Percentiles rank a stretch among this genome's conserved stretches.
Evolutionary conservation across 2,113 vertebrate genomes (phyloP).

Genomic region (Hippocampus comes): DNA sequence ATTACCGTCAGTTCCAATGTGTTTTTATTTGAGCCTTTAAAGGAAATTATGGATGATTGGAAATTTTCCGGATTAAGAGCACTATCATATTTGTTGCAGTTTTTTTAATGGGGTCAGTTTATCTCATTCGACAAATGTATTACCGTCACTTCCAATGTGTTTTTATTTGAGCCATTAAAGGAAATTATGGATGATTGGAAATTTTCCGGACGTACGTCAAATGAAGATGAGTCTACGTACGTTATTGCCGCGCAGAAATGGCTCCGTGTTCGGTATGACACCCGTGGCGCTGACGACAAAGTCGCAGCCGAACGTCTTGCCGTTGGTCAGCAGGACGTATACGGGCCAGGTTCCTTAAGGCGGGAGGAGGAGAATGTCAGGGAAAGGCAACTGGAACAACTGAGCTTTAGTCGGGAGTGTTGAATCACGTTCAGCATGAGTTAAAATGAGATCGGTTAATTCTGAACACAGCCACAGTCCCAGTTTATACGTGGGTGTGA

Average conservation of each 20-base stretch:
- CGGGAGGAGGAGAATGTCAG: constrained; percentile 7
- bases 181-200: neutral
- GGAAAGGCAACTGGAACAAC: no score
- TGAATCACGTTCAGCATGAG: neutral
- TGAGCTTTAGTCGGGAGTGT: neutral
- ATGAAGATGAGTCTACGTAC: constrained; percentile 66
- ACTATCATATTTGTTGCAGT: neutral
- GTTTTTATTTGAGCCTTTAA: no score
- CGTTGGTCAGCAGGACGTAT: constrained; percentile 85
- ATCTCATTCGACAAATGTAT: no score
- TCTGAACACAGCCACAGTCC: neutral
- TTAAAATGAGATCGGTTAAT: no score
- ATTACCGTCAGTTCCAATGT: no score
- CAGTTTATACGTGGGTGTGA: neutral
- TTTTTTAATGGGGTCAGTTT: no score
- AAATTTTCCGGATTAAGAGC: no score
- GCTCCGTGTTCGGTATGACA: constrained; percentile 82
- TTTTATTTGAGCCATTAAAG: no score
- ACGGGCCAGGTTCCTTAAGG: constrained; percentile 82
- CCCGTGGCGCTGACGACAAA: constrained; percentile 95
- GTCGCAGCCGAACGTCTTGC: constrained; percentile 86
- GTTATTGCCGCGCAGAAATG: constrained; percentile 82
- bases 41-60: neutral
- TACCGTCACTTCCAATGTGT: no score
- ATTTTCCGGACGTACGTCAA: neutral